Percentiles rank a stretch among this genome's conserved stretches.
These are phyloP conservation scores for Notoglanidium macrostoma DNA, from an alignment of 2,797 vertebrate species.

Conservation along the genomic window DNA sequence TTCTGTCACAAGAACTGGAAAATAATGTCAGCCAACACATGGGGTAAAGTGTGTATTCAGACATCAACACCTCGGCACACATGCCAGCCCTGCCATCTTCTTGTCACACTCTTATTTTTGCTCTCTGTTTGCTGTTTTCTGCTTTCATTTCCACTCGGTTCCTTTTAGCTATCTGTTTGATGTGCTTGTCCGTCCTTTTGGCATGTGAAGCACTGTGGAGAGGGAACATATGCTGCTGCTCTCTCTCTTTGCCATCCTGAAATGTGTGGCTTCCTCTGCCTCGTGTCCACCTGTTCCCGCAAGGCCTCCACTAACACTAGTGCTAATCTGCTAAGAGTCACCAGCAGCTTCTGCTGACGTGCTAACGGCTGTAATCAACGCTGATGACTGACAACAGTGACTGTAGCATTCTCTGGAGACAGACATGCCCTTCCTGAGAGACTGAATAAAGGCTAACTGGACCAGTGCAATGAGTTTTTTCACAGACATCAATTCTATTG, in stretches of 20 bases:
- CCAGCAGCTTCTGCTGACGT: slow-evolving; percentile 48
- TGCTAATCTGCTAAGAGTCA: slow-evolving; percentile 42
- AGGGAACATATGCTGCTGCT: slow-evolving; percentile 67
- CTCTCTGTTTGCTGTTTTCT: slow-evolving; percentile 45
- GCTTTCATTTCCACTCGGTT: slow-evolving; percentile 13
- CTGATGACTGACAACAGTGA: slow-evolving; percentile 19
- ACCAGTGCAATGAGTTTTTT: neutral
- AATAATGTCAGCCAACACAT: slow-evolving; percentile 59
- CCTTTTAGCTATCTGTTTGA: slow-evolving; percentile 61
- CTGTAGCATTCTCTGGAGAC: slow-evolving; percentile 15
- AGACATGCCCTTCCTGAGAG: neutral
- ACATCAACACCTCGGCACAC: slow-evolving; percentile 50
- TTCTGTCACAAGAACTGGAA: slow-evolving; percentile 57
- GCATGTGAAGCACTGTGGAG: slow-evolving; percentile 61
- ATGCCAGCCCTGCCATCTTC: slow-evolving; percentile 21
- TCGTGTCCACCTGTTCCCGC: slow-evolving; percentile 64
- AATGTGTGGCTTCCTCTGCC: slow-evolving; percentile 68
- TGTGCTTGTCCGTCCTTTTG: slow-evolving; percentile 60
- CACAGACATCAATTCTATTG: neutral
- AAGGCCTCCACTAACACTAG: slow-evolving; percentile 45
- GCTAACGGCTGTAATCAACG: slow-evolving; percentile 51
- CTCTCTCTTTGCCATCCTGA: slow-evolving; percentile 57
- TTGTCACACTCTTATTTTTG: slow-evolving; percentile 35
- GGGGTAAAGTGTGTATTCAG: neutral
- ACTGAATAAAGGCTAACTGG: slow-evolving; percentile 6